Conservation (phyloP, 2,113 vertebrate genomes). For the Halcyon malimbica region DNA sequence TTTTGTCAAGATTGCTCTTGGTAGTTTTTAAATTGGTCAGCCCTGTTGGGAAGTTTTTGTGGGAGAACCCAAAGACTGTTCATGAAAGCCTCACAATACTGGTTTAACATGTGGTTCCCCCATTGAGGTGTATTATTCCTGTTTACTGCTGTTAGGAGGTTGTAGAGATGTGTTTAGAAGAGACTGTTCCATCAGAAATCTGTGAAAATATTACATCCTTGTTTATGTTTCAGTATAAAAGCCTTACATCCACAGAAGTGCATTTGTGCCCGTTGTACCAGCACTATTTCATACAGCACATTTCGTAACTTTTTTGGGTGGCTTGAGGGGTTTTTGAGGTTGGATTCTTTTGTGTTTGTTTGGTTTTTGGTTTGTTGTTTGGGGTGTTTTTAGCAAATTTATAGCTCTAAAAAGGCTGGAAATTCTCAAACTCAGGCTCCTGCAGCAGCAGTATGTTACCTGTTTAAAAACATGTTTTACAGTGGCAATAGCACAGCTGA, state of each 20-base stretch:
- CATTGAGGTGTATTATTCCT: background rate
- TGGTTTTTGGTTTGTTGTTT: background rate
- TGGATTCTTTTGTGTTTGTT: background rate
- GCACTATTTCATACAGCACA: background rate
- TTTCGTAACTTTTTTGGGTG: background rate
- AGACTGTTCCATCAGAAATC: background rate
- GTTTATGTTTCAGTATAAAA: background rate
- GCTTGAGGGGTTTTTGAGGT: too few species aligned
- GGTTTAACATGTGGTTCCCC: background rate
- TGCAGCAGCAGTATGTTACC: background rate
- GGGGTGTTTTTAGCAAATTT: background rate
- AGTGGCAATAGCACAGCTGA: background rate
- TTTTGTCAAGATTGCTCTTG: background rate
- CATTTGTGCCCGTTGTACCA: background rate
- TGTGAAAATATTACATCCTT: background rate
- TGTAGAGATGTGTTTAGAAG: background rate
- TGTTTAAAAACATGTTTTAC: background rate
- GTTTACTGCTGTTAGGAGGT: background rate
- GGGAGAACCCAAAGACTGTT: background rate
- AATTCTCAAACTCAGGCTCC: background rate
- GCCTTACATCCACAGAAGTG: background rate
- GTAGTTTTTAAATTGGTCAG: background rate
- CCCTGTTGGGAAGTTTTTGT: background rate
- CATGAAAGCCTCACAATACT: background rate
- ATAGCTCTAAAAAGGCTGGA: background rate